Evolutionary conservation across 2,113 vertebrate species (phyloP).

Genomic region (Podiceps cristatus): DNA sequence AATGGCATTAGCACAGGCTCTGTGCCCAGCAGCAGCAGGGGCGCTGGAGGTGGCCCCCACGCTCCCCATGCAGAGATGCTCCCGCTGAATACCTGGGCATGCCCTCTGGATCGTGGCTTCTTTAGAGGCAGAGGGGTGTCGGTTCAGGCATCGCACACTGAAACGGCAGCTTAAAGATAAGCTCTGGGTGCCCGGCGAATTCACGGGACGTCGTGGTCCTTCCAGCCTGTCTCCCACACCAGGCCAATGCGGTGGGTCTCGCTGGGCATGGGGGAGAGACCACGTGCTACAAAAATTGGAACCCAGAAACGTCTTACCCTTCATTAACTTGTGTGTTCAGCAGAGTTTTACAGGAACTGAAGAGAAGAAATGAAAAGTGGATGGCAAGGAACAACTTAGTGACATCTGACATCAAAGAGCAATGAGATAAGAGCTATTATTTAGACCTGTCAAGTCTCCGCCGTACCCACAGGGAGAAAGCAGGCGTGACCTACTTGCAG

Average conservation of each 20-base stretch:
- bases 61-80: neutral
- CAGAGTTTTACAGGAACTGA: neutral
- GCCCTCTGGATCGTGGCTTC: neutral
- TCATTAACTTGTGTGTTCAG: neutral
- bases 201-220: neutral
- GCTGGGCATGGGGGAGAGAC: fast-evolving
- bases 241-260: fast-evolving
- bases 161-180: neutral
- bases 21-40: neutral
- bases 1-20: neutral
- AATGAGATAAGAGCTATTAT: neutral
- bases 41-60: neutral
- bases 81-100: neutral
- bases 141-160: no score
- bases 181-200: neutral
- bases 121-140: neutral
- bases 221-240: neutral
- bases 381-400: neutral
- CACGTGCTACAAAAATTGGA: fast-evolving
- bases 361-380: neutral
- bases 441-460: neutral
- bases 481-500: constrained; percentile 11
- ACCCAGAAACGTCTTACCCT: neutral
- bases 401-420: constrained; percentile 28
- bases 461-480: neutral